A percentile compares a stretch with the other conserved stretches of the same genome.
These are phyloP conservation scores for Allygus modestus DNA, from an alignment of 2,888 invertebrate species.

Conservation along the genomic window DNA sequence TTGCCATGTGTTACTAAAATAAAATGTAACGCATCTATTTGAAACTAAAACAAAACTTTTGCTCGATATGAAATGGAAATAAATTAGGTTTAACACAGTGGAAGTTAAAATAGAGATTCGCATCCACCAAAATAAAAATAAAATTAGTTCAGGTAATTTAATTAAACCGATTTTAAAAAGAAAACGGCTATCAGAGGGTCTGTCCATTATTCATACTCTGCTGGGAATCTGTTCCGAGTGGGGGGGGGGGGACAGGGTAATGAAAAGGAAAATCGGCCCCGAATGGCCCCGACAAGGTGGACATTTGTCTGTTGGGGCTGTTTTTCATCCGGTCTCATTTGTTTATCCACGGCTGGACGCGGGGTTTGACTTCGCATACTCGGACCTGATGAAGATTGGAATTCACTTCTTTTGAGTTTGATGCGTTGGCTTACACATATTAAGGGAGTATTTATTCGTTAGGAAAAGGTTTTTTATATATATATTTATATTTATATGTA, in stretches of 20 bases:
- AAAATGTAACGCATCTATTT: too few species aligned
- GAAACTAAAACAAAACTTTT: too few species aligned
- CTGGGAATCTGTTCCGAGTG: not conserved
- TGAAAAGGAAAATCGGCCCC: slow-evolving; percentile 49
- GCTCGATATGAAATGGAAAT: too few species aligned
- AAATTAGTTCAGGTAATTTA: slow-evolving; percentile 3
- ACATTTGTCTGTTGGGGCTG: slow-evolving; percentile 48
- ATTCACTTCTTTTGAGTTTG: not conserved
- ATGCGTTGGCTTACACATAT: not conserved
- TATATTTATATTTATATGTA: too few species aligned
- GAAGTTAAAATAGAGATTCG: too few species aligned
- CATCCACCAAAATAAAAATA: too few species aligned
- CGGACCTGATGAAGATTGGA: not conserved
- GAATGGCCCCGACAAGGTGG: slow-evolving; percentile 48
- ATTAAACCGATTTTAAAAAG: slow-evolving; percentile 18
- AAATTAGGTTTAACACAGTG: too few species aligned
- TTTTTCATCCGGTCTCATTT: slow-evolving; percentile 37
- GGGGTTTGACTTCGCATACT: not conserved
- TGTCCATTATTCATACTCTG: slow-evolving; percentile 24
- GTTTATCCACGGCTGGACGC: not conserved
- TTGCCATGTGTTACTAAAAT: too few species aligned
- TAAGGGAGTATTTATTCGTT: too few species aligned
- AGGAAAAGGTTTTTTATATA: too few species aligned
- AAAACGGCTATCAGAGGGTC: not conserved
- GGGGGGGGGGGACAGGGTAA: slow-evolving; percentile 25